Percentiles rank a stretch among this genome's conserved stretches.
Evolutionary conservation across 2,113 vertebrate genomes (phyloP).

Genomic region (Galeopterus variegatus): DNA sequence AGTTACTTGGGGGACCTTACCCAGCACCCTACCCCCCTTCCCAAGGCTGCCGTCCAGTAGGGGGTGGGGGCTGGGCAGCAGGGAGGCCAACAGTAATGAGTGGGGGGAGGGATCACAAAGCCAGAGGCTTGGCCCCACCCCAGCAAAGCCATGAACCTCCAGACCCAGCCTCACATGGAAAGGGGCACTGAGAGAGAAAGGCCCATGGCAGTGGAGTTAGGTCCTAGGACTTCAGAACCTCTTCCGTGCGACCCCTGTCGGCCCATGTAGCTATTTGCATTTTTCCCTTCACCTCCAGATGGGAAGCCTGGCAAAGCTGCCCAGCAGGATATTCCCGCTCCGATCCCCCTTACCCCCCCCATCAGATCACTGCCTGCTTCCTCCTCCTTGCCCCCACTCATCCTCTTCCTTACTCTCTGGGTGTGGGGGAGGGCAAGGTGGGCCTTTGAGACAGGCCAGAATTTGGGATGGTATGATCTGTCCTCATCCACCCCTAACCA

Average conservation of each 20-base stretch:
- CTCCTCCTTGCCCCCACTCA: neutral
- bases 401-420: slow-evolving; percentile 42
- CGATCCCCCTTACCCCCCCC: neutral
- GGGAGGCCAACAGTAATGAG: slow-evolving; percentile 3
- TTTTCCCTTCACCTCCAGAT: slow-evolving; percentile 34
- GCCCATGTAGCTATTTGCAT: slow-evolving; percentile 36
- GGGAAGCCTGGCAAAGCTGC: slow-evolving; percentile 61
- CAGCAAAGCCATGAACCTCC: slow-evolving; percentile 66
- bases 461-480: neutral
- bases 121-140: slow-evolving; percentile 40
- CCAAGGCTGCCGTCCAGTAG: neutral
- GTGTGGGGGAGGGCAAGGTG: neutral
- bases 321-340: neutral
- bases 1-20: slow-evolving; percentile 62
- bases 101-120: neutral
- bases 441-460: slow-evolving; percentile 37
- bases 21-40: slow-evolving; percentile 53
- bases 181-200: slow-evolving; percentile 35
- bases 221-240: neutral
- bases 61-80: neutral
- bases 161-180: slow-evolving; percentile 42
- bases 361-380: slow-evolving; percentile 57
- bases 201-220: neutral
- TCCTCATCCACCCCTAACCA: neutral
- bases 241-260: neutral